These are phyloP conservation scores for Pseudochaenichthys georgianus DNA, from an alignment of 2,797 vertebrate genomes.

Conservation along the genomic window DNA sequence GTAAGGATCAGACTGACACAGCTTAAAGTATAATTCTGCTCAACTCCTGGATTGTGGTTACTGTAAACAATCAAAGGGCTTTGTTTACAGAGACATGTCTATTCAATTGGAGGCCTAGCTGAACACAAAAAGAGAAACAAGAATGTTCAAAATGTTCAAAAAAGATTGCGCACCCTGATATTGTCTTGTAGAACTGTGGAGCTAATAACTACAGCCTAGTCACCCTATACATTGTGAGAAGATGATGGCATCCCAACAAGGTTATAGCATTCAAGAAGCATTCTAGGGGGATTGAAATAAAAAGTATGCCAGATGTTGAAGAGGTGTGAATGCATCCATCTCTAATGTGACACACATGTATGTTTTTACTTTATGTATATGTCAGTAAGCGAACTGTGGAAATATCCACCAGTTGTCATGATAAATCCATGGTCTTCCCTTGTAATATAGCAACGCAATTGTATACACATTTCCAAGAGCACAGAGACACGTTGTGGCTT, in stretches of 20 bases:
- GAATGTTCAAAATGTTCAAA: not conserved
- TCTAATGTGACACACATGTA: not conserved
- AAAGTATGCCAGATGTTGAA: not conserved
- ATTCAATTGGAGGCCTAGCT: not conserved
- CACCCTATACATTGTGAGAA: not conserved
- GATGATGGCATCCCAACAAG: not conserved
- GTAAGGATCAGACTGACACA: conserved; percentile 6
- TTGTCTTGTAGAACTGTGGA: not conserved
- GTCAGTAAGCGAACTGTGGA: not conserved
- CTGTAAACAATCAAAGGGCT: not conserved
- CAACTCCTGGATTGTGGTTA: conserved; percentile 6
- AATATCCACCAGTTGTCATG: not conserved
- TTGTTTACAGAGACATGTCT: not conserved
- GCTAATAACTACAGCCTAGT: not conserved
- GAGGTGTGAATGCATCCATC: not conserved
- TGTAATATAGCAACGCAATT: not conserved
- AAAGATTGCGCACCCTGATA: not conserved
- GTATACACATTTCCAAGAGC: not conserved
- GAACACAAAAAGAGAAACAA: not conserved
- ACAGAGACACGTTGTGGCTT: no score
- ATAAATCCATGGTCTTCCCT: not conserved
- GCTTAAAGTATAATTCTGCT: conserved; percentile 10
- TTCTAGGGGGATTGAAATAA: not conserved
- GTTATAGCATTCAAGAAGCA: not conserved
- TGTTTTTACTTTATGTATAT: not conserved